Percentiles rank a stretch among this genome's conserved stretches.
Evolutionary conservation across 2,797 vertebrate genomes (phyloP).

Genomic region (Megaceryle alcyon): DNA sequence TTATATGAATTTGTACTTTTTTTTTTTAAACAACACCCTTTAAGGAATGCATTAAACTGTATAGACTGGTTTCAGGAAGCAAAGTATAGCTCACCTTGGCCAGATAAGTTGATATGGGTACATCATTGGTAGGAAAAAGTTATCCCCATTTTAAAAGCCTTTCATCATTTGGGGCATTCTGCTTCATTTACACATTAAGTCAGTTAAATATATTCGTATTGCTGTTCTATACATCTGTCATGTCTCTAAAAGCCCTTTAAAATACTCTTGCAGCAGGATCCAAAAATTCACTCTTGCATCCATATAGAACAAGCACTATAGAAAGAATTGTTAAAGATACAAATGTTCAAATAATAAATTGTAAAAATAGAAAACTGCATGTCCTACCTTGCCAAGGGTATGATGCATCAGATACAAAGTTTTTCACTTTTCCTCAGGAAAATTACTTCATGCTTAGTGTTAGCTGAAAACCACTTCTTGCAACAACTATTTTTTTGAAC

Average conservation of each 20-base stretch:
- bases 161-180: not conserved
- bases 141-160: conserved; percentile 39
- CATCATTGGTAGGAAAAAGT: not conserved
- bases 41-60: not conserved
- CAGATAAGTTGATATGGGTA: not conserved
- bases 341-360: conserved; percentile 24
- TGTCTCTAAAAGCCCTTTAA: conserved; percentile 71
- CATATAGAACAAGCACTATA: conserved; percentile 54
- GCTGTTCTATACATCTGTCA: conserved; percentile 41
- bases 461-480: conserved; percentile 23
- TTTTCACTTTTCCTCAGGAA: conserved; percentile 33
- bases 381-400: conserved; percentile 56
- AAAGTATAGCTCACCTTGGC: not conserved
- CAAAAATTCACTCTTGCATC: conserved; percentile 41
- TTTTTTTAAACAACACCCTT: not conserved
- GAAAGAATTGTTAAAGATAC: conserved; percentile 44
- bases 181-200: not conserved
- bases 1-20: not conserved
- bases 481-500: not conserved
- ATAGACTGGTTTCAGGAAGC: conserved; percentile 13
- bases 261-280: conserved; percentile 50
- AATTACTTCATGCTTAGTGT: conserved; percentile 37
- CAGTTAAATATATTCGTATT: conserved; percentile 53
- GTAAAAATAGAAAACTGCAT: conserved; percentile 36
- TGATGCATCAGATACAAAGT: conserved; percentile 16